A percentile compares a stretch with the other conserved stretches of the same genome.
phyloP scores from a whole-genome alignment of 92 coral and sea anemone genomes.

The Parazoanthus swiftii region DNA sequence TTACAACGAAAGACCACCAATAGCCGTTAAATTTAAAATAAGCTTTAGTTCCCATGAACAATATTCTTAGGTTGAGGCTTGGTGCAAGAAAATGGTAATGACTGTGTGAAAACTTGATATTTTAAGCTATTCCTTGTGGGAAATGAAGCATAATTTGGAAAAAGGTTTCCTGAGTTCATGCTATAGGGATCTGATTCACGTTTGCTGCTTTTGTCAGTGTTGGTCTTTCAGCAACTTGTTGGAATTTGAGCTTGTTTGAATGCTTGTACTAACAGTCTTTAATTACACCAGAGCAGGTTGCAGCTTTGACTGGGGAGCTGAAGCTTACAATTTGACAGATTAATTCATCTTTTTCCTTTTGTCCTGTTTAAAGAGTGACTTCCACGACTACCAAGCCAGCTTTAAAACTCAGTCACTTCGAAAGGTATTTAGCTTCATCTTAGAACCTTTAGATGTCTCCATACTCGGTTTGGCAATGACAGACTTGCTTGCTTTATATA shows the following conservation, averaged over 20 bases:
- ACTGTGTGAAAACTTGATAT: too few relatives aligned
- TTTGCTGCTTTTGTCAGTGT: not conserved
- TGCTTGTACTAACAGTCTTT: constrained; percentile 6
- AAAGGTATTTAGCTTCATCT: constrained; percentile 33
- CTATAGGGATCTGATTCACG: too few relatives aligned
- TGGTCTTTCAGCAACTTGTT: not conserved
- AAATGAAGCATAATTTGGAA: too few relatives aligned
- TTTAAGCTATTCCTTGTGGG: too few relatives aligned
- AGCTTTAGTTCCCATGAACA: too few relatives aligned
- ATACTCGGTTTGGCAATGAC: not conserved
- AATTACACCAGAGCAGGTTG: constrained; percentile 22
- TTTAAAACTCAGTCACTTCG: constrained; percentile 41
- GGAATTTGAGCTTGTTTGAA: not conserved
- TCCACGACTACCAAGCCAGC: constrained; percentile 73
- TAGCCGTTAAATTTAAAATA: too few relatives aligned
- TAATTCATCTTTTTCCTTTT: constrained; percentile 7
- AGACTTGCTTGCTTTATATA: not conserved
- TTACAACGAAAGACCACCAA: too few relatives aligned
- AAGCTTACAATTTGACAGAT: constrained; percentile 7
- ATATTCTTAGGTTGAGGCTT: too few relatives aligned
- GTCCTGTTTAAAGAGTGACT: constrained; percentile 58
- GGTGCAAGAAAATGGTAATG: too few relatives aligned
- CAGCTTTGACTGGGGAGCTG: constrained; percentile 15
- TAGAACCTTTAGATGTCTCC: not conserved
- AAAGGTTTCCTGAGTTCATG: too few relatives aligned